These are phyloP conservation scores for Sebastes fasciatus DNA, from an alignment of 2,113 vertebrate genomes.

Conservation along the genomic window DNA sequence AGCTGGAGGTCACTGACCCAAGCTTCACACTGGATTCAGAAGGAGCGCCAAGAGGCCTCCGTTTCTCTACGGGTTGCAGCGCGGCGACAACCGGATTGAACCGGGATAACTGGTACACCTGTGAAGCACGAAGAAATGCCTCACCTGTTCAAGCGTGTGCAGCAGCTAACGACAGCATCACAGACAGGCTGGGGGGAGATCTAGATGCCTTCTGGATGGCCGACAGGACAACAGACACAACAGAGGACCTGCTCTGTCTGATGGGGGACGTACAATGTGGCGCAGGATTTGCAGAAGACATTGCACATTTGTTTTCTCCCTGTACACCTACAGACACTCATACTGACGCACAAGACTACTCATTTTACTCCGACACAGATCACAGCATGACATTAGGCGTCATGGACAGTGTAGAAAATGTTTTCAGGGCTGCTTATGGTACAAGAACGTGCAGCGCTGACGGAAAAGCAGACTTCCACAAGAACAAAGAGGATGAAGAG, in stretches of 20 bases:
- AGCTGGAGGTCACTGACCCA: rapidly evolving
- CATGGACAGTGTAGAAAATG: background rate
- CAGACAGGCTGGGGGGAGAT: background rate
- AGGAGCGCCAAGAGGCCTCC: background rate
- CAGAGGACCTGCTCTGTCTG: background rate
- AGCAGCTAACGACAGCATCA: background rate
- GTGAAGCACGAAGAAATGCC: rapidly evolving
- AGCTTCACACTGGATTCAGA: background rate
- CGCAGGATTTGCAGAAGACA: background rate
- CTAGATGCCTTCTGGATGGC: background rate
- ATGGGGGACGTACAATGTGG: background rate
- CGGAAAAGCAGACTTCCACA: background rate
- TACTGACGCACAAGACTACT: background rate
- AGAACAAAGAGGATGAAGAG: background rate
- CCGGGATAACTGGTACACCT: background rate
- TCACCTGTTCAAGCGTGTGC: constrained; percentile 12
- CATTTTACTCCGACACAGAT: background rate
- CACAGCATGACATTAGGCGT: background rate
- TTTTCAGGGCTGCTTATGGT: background rate
- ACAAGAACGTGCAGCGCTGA: background rate
- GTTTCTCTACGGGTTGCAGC: background rate
- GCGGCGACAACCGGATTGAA: rapidly evolving
- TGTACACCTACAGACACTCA: background rate
- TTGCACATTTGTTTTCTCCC: background rate
- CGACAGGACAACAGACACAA: background rate